Conservation (phyloP, 2,113 vertebrate species). For the Chaetodon trifascialis region DNA sequence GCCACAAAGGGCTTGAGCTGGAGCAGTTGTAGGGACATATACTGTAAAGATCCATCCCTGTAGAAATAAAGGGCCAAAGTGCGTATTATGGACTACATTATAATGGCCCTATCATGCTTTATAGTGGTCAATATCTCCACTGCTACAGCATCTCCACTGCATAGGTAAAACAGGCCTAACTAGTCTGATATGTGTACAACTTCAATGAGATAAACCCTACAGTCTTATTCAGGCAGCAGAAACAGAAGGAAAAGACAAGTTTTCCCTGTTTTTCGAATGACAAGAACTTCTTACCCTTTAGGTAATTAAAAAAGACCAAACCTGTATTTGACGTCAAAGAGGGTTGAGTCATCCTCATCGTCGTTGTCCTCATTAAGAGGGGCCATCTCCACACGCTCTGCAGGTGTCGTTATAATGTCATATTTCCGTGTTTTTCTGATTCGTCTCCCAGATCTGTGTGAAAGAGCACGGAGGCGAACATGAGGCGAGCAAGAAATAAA, state of each 20-base stretch:
- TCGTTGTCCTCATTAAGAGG: constrained; percentile 94
- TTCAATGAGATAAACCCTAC: not conserved
- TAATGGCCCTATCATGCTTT: not conserved
- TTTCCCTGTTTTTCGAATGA: not conserved
- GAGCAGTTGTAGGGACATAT: no score
- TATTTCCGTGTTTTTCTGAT: constrained; percentile 95
- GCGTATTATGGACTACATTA: not conserved
- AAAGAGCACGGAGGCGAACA: not conserved
- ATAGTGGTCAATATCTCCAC: not conserved
- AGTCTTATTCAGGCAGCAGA: not conserved
- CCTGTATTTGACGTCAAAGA: constrained; percentile 98
- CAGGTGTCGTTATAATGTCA: constrained; percentile 96
- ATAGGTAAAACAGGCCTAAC: not conserved
- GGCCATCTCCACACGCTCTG: constrained; percentile 95
- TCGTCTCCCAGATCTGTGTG: constrained; percentile 89
- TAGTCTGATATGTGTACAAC: not conserved
- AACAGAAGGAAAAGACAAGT: not conserved
- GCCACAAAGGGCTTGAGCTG: constrained; percentile 2
- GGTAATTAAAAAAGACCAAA: constrained; percentile 60
- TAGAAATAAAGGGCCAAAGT: not conserved
- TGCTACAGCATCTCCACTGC: no score
- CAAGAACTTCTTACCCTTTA: not conserved
- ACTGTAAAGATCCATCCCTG: no score
- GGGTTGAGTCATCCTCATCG: constrained; percentile 93
- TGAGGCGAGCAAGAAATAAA: not conserved